Percentiles rank a stretch among this genome's conserved stretches.
These are phyloP conservation scores for Caenorhabditis tropicalis DNA, from an alignment of 1,140 invertebrate genomes.

Conservation along the genomic window DNA sequence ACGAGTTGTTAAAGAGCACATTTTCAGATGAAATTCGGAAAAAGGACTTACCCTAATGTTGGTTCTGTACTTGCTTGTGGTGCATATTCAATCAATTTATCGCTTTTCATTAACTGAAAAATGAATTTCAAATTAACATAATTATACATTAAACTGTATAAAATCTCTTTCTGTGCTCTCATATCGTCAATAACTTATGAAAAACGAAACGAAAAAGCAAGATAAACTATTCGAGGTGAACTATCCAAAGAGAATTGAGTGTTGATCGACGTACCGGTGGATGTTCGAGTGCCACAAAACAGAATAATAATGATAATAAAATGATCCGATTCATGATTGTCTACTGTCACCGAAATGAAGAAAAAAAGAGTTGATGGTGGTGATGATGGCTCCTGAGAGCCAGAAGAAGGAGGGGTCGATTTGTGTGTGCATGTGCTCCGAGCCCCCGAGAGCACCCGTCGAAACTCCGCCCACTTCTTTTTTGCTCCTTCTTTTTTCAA, in stretches of 20 bases:
- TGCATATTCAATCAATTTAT: constrained; percentile 36
- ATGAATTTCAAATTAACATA: not conserved
- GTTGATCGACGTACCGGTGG: not conserved
- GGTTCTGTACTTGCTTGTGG: constrained; percentile 19
- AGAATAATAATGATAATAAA: not conserved
- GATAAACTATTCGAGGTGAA: no score
- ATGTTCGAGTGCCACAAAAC: not conserved
- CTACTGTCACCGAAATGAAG: not conserved
- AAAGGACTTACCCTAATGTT: constrained; percentile 7
- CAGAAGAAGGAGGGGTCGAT: constrained; percentile 39
- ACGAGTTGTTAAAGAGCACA: not conserved
- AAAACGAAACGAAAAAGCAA: no score
- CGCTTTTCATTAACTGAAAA: constrained; percentile 40
- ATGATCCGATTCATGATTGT: not conserved
- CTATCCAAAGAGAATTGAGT: no score
- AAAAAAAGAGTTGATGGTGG: not conserved
- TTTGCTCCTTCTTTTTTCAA: constrained; percentile 41
- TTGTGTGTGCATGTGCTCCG: constrained; percentile 35
- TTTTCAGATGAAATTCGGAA: not conserved
- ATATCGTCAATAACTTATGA: no score
- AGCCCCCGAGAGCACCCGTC: constrained; percentile 22
- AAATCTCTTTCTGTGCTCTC: no score
- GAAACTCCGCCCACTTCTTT: constrained; percentile 38
- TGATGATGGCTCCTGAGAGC: constrained; percentile 26
- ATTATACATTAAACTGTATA: no score